These are phyloP conservation scores for Fragum sueziense DNA, from an alignment of 2,888 invertebrate species.

Conservation along the genomic window DNA sequence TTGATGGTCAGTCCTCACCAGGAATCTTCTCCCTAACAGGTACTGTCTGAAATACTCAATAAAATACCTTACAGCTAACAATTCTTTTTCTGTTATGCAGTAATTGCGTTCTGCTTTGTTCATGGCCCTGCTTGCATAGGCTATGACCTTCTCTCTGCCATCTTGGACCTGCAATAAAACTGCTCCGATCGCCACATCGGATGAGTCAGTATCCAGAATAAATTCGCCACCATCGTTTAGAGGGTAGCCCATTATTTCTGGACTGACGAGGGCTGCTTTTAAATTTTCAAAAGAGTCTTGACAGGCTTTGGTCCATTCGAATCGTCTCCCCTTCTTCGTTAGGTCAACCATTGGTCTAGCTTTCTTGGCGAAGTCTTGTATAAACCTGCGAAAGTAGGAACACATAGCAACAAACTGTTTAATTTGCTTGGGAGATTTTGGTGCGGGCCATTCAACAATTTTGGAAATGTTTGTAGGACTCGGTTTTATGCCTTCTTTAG, in stretches of 20 bases:
- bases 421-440: too few relatives aligned
- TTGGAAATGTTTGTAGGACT: too few relatives aligned
- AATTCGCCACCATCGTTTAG: slow-evolving; percentile 26
- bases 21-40: slow-evolving; percentile 23
- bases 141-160: slow-evolving; percentile 46
- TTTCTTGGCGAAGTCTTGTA: slow-evolving; percentile 20
- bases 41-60: slow-evolving; percentile 33
- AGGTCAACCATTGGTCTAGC: slow-evolving; percentile 24
- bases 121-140: slow-evolving; percentile 45
- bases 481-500: too few relatives aligned
- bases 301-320: slow-evolving; percentile 8
- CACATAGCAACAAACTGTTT: too few relatives aligned
- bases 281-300: slow-evolving; percentile 19
- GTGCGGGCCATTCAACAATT: too few relatives aligned
- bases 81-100: slow-evolving; percentile 24
- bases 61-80: slow-evolving; percentile 28
- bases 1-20: slow-evolving; percentile 25
- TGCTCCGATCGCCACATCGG: slow-evolving; percentile 41
- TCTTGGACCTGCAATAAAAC: slow-evolving; percentile 54
- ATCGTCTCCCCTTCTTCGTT: slow-evolving; percentile 16
- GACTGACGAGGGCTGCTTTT: slow-evolving; percentile 34
- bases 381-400: too few relatives aligned
- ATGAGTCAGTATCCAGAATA: slow-evolving; percentile 58
- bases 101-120: slow-evolving; percentile 41
- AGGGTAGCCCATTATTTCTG: slow-evolving; percentile 53